Evolutionary conservation across 2,797 vertebrate genomes (phyloP).

Genomic region (Neosilurus mollespiculum): DNA sequence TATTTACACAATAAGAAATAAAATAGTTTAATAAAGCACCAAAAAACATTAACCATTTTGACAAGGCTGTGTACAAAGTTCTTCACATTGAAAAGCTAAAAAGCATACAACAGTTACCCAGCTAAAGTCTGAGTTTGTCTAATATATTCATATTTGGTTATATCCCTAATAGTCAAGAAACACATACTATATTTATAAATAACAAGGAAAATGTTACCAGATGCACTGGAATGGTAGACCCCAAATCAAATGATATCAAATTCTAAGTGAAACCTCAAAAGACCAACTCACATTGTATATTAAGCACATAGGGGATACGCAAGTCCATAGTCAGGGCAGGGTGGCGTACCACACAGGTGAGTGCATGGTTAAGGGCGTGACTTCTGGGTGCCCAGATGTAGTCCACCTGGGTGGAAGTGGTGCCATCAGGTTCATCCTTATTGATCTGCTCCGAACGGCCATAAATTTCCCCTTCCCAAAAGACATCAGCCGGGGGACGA

Average conservation of each 20-base stretch:
- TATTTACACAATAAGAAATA: background rate
- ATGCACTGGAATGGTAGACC: background rate
- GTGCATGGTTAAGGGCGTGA: conserved; percentile 82
- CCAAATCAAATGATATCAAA: background rate
- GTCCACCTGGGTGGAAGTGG: conserved; percentile 78
- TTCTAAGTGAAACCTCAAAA: background rate
- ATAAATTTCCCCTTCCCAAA: conserved; percentile 85
- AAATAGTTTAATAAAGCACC: background rate
- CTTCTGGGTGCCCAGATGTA: conserved; percentile 85
- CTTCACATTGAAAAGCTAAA: no score
- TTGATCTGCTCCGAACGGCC: conserved; percentile 78
- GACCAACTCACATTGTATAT: conserved; percentile 89
- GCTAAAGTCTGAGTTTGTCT: background rate
- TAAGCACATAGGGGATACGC: conserved; percentile 80
- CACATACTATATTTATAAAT: background rate
- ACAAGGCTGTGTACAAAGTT: no score
- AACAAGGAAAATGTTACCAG: background rate
- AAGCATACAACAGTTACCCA: no score
- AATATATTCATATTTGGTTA: background rate
- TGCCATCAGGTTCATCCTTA: conserved; percentile 82
- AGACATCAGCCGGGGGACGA: conserved; percentile 85
- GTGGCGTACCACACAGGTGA: conserved; percentile 91
- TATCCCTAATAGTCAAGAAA: background rate
- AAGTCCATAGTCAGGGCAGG: conserved; percentile 86
- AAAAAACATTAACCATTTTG: background rate